A percentile compares a stretch with the other conserved stretches of the same genome.
These are phyloP conservation scores for Zeugodacus cucurbitae DNA, from an alignment of 1,140 invertebrate genomes.

Conservation along the genomic window DNA sequence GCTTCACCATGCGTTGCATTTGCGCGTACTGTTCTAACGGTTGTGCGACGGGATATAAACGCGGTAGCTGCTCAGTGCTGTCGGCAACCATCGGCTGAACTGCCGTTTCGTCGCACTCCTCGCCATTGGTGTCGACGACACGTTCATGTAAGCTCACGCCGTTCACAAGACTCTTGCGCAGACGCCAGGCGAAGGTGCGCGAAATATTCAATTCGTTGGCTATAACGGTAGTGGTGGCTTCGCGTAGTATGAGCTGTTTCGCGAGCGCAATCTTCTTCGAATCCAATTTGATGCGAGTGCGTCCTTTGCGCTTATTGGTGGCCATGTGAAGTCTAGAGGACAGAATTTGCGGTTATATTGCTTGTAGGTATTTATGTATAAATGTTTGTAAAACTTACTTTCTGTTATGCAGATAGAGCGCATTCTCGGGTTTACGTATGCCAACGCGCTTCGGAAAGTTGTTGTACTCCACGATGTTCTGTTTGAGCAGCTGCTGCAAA, in stretches of 20 bases:
- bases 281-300: conserved; percentile 63
- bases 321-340: conserved; percentile 51
- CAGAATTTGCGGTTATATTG: neutral
- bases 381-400: conserved; percentile 45
- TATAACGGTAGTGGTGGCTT: conserved; percentile 63
- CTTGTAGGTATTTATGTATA: neutral
- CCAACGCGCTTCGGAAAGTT: conserved; percentile 60
- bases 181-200: conserved; percentile 62
- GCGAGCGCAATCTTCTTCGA: conserved; percentile 62
- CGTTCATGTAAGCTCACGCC: conserved; percentile 62
- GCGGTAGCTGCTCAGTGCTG: conserved; percentile 19
- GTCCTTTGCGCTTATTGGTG: conserved; percentile 59
- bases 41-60: neutral
- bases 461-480: conserved; percentile 63
- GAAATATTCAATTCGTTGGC: conserved; percentile 64
- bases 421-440: conserved; percentile 55
- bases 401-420: conserved; percentile 57
- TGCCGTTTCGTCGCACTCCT: conserved; percentile 50
- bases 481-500: conserved; percentile 62
- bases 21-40: neutral
- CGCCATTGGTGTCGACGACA: conserved; percentile 55
- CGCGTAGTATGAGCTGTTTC: conserved; percentile 61
- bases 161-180: conserved; percentile 63
- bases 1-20: neutral
- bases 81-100: conserved; percentile 46